Base-by-base conservation (phyloP, 2,888 invertebrate species). In the Leptinotarsa rubiginosa region DNA sequence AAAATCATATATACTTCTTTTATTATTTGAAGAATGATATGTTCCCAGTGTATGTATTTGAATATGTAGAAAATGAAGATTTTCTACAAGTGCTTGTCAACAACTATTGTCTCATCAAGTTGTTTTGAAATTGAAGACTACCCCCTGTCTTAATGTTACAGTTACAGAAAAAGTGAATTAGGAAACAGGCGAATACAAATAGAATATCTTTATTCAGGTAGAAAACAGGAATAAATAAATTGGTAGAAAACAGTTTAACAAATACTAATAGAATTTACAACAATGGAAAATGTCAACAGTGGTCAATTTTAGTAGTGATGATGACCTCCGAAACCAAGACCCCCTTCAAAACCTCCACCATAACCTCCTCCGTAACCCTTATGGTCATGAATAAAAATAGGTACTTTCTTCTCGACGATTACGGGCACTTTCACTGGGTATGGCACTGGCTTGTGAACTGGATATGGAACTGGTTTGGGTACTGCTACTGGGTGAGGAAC, bases 361-460 rank as follows among this genome's bases (percentile, higher is more conserved):
- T 74, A 77, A 67, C 78, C 79, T 41, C 79, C 79, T 65, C 73
- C 81, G 65, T 74, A 79, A 50, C 81, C 81, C 77, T 90, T 89
- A 75, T 83, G 82, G 68, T 77, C 78, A 74, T 1, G 90, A 81
- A 86, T 81, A 72, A 83, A 75, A 78, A 87, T 84, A 78, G 86
- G 87, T 12, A 90, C 89, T 73, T 90, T 90, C 79, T 90, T 88
- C 78, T 91, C 90, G 0, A 92, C 90, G 73, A 89, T 85, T 25
- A 81, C 80, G 41, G 83, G 84, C 75, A 84, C 83, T 78, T 89
- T 90, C 22, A 89, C 89, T n/a, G 88, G 86, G 66, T 85, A 85
- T 73, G 86, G 86, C 66, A 86, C 84, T 69, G 86, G 84, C 64
- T 88, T 88, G 77, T 89, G 83, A 10, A 88, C 87, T 79, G 85